phyloP scores from a whole-genome alignment of 2,113 vertebrate species.

The Psittacula cyanocephala region DNA sequence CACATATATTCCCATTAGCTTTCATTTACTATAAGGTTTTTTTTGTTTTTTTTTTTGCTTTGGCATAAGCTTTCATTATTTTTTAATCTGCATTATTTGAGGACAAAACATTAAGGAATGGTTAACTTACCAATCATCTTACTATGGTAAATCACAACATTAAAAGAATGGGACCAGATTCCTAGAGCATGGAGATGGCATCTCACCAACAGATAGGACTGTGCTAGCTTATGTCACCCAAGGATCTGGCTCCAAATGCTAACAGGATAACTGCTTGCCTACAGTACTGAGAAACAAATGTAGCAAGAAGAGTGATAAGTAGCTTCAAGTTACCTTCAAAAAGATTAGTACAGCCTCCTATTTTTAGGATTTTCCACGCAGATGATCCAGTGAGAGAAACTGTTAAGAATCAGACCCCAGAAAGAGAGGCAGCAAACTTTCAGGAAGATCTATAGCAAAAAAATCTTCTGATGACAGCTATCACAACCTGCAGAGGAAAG shows the following conservation, averaged over 20 bases:
- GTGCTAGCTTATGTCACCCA: neutral
- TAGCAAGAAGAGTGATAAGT: neutral
- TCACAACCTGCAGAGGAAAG: neutral
- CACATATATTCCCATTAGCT: neutral
- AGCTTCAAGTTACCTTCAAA: neutral
- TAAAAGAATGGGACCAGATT: neutral
- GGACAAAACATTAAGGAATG: neutral
- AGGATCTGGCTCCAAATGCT: neutral
- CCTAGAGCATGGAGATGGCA: neutral
- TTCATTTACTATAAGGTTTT: neutral
- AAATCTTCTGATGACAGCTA: neutral
- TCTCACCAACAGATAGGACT: neutral
- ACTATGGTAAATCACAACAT: neutral
- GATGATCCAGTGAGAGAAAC: neutral
- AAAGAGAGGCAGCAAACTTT: neutral
- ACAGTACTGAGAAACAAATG: accelerated
- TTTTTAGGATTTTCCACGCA: neutral
- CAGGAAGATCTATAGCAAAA: neutral
- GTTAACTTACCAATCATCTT: neutral
- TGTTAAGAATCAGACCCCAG: neutral
- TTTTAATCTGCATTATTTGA: neutral
- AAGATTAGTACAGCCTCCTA: neutral
- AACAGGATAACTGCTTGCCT: accelerated
- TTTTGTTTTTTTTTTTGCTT: neutral
- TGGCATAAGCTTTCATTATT: neutral